phyloP scores from a whole-genome alignment of 2,797 vertebrate genomes.

The Pangasius djambal region DNA sequence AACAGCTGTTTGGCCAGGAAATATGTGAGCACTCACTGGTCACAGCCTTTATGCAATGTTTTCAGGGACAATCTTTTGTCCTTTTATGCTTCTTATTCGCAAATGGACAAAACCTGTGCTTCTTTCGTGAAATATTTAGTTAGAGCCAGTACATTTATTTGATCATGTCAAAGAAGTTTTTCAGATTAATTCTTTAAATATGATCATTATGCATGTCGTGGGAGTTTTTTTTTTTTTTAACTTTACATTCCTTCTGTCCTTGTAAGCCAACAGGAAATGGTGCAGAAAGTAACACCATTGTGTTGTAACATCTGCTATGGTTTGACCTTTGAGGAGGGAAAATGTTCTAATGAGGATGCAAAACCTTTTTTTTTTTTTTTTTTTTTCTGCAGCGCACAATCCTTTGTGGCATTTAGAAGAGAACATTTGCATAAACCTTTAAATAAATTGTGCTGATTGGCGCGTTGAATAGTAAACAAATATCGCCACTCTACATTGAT shows the following conservation, averaged over 20 bases:
- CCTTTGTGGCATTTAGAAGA: conserved; percentile 8
- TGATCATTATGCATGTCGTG: neutral
- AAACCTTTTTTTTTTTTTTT: neutral
- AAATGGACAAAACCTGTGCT: neutral
- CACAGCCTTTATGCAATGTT: neutral
- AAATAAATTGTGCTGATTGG: conserved; percentile 9
- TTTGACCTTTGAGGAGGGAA: neutral
- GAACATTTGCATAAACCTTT: conserved; percentile 30
- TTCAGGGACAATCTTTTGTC: neutral
- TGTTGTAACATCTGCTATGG: neutral
- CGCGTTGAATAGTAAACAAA: neutral
- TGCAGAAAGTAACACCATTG: neutral
- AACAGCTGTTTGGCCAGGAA: neutral
- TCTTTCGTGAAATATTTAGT: neutral
- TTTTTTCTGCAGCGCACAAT: neutral
- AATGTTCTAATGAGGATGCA: neutral
- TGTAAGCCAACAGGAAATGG: no score
- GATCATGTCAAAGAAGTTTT: neutral
- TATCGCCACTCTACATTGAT: neutral
- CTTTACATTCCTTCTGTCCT: neutral
- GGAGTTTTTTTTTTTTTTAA: neutral
- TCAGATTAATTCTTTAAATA: neutral
- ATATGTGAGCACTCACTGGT: no score
- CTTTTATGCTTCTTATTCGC: neutral
- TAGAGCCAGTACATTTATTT: neutral